Percentiles rank a stretch among this genome's conserved stretches.
Conservation (phyloP, 2,888 invertebrate genomes). For the Globia sparganii region DNA sequence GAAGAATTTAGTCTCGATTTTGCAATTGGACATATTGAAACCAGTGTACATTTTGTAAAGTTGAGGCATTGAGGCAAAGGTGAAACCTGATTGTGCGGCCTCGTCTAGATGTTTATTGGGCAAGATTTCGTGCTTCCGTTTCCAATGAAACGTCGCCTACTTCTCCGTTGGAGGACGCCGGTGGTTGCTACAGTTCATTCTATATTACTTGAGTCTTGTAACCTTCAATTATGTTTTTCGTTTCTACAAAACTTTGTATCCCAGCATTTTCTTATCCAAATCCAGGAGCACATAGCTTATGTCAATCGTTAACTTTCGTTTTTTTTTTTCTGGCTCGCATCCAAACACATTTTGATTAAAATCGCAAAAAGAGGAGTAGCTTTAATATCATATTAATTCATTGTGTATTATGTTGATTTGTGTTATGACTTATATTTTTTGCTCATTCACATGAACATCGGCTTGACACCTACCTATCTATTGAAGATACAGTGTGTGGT, state of each 20-base stretch:
- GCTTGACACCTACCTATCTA: slow-evolving; percentile 7
- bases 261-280: slow-evolving; percentile 22
- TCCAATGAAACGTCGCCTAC: slow-evolving; percentile 72
- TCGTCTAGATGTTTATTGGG: slow-evolving; percentile 81
- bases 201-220: slow-evolving; percentile 21
- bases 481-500: background rate
- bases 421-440: slow-evolving; percentile 38
- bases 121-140: slow-evolving; percentile 86
- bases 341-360: slow-evolving; percentile 49
- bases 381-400: slow-evolving; percentile 53
- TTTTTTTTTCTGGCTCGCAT: slow-evolving; percentile 49
- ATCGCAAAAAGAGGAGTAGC: slow-evolving; percentile 39
- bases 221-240: slow-evolving; percentile 17
- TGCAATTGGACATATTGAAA: slow-evolving; percentile 71
- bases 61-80: slow-evolving; percentile 81
- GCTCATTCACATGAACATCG: slow-evolving; percentile 23
- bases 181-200: slow-evolving; percentile 42
- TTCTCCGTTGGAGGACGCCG: slow-evolving; percentile 56
- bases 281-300: slow-evolving; percentile 33
- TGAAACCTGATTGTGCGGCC: slow-evolving; percentile 82
- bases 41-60: slow-evolving; percentile 67
- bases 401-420: slow-evolving; percentile 29
- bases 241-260: slow-evolving; percentile 19
- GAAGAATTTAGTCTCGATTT: slow-evolving; percentile 66
- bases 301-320: slow-evolving; percentile 43